Evolutionary conservation across 2,888 invertebrate species (phyloP), one percentile per base, ranked within the genome.

Genomic region (Parnassius glacialis): DNA sequence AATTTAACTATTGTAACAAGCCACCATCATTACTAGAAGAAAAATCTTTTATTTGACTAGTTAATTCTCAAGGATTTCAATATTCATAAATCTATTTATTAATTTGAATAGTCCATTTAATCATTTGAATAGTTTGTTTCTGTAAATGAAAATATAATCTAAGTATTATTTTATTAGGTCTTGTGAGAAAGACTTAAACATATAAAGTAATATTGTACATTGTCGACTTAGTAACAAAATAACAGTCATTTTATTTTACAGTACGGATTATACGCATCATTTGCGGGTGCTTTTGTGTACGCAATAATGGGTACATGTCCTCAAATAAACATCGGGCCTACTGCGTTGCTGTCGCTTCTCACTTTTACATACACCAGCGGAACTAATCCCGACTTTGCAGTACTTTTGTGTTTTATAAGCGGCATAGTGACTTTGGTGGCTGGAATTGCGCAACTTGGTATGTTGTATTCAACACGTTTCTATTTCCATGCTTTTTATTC

Each of bases 201-300:
- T 34, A 7, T 34, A 34, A 20, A 20, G 2, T 20, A 34, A 34
- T 7, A 5, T 34, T 7, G 0, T 34, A 34, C 7, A 7, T 34
- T 34, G 34, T 34, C 7, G 34, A 34, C 34, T 34, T 34, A 34
- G 3, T 7, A 34, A 34, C 34, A 34, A 34, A 34, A 34, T 34
- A 34, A 7, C 7, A 34, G 34, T 65, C 47, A 52, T 52, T 61
- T 61, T 44, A 11, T 66, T 64, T 84, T 81, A 53, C 93, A 97
- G 95, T 96, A 95, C 87, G 97, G 97, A 1, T 89, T 97, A n/a
- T 97, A 97, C 85, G 95, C 96, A 1, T 95, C 96, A 0, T 94
- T 96, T 71, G 93, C 94, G 74, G 96, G 96, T 7, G 95, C 95
- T 64, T 94, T 96, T 72, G 92, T 96, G 13, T 97, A 97, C 85